Base-by-base conservation (phyloP, 2,113 vertebrate species). In the Maccullochella peelii region DNA sequence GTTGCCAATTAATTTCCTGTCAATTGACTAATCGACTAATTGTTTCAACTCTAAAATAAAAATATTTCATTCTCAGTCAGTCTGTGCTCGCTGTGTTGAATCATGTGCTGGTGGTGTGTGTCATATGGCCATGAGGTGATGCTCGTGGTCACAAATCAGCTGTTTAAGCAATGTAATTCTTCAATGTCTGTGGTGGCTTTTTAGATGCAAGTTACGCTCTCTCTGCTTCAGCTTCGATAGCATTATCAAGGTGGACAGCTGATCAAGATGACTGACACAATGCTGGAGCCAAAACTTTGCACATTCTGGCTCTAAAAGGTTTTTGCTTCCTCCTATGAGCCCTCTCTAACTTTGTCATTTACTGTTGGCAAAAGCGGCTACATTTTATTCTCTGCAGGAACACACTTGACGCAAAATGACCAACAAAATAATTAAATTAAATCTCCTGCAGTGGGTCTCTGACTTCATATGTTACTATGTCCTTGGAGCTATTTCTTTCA, bases 311-410 rank as follows among this genome's bases (percentile, higher is more conserved):
- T 57, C 44, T 8, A 42, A 40, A 30, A 57, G 52, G 10, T 49
- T 7, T 21, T 71, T 30, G 23, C n/a, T 49, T 49, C 6, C n/a
- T 20, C 54, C 54, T 55, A 55, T 23, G 3, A 55, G 23, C 54
- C 18, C 6, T 1, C 21, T 16, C 47, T 49, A 57, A 20, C 33
- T 58, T 27, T 58, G 25, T 50, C 27, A 20, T 69, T 55, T 40
- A 15, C 30, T 55, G 65, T 27, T n/a, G 50, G 47, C n/a, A 21
- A 33, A 23, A 66, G 30, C 49, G 9, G 61, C 30, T 73, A 79
- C 68, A 73, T 61, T 79, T 68, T 38, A 33, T 30, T 40, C 12
- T 67, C 50, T 42, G 12, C 33, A 58, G 25, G 54, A 70, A 76
- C 44, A 27, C 8, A n/a, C 57, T 58, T 25, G 21, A 49, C 44